A percentile compares a stretch with the other conserved stretches of the same genome.
Evolutionary conservation across 2,797 vertebrate species (phyloP).

Genomic region (Sardinella longiceps): DNA sequence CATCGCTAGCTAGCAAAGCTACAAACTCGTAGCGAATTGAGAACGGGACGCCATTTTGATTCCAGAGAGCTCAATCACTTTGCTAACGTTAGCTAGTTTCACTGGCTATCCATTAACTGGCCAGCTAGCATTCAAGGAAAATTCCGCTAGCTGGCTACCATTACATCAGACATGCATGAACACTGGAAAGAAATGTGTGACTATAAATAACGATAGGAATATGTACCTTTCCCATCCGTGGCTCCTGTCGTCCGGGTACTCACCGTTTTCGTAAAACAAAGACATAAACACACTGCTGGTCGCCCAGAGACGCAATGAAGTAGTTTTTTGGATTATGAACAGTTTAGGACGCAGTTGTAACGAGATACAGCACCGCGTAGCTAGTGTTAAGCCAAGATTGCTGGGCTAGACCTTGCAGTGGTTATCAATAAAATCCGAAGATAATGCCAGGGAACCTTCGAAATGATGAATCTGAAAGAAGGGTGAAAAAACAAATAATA

Average conservation of each 20-base stretch:
- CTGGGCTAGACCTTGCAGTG: slow-evolving; percentile 4
- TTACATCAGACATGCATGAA: slow-evolving; percentile 13
- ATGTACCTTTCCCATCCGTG: slow-evolving; percentile 62
- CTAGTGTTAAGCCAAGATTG: slow-evolving; percentile 13
- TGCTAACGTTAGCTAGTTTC: slow-evolving; percentile 13
- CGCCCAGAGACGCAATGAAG: slow-evolving; percentile 85
- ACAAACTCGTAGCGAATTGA: slow-evolving; percentile 18
- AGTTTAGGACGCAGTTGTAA: slow-evolving; percentile 42
- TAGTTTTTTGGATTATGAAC: slow-evolving; percentile 39
- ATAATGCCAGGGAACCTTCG: not conserved
- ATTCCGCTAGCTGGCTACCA: slow-evolving; percentile 12
- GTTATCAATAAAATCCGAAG: slow-evolving; percentile 7
- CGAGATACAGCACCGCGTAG: slow-evolving; percentile 42
- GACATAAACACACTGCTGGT: slow-evolving; percentile 93
- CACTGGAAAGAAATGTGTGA: not conserved
- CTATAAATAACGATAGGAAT: not conserved
- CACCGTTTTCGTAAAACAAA: slow-evolving; percentile 91
- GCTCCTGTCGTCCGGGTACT: slow-evolving; percentile 65
- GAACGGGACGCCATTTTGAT: slow-evolving; percentile 67
- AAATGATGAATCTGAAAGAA: not conserved
- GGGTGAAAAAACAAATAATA: not conserved
- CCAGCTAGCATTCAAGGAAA: not conserved
- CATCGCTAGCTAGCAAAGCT: slow-evolving; percentile 34
- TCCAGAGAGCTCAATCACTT: slow-evolving; percentile 13
- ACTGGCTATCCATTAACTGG: not conserved